phyloP scores from a whole-genome alignment of 2,888 invertebrate genomes.

The Rhaphigaster nebulosa region DNA sequence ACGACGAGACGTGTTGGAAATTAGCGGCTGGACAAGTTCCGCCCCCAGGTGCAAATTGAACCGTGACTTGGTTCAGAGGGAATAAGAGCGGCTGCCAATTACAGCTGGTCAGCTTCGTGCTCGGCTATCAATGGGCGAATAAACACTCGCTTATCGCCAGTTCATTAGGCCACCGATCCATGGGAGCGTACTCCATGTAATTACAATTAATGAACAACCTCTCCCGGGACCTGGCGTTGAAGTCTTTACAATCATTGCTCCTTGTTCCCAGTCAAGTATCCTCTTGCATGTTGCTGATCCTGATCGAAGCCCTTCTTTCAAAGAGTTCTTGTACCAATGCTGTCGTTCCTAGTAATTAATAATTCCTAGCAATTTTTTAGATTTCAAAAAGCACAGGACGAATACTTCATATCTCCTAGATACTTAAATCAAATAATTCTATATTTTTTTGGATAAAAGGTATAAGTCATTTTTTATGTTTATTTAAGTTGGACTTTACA shows the following conservation, averaged over 20 bases:
- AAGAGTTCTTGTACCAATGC: background rate
- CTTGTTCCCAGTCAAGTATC: background rate
- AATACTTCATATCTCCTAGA: too few relatives aligned
- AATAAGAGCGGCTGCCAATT: conserved; percentile 29
- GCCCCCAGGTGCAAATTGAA: background rate
- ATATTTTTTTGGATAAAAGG: too few relatives aligned
- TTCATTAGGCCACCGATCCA: conserved; percentile 22
- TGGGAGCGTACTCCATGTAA: background rate
- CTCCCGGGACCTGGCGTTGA: background rate
- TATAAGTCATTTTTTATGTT: too few relatives aligned
- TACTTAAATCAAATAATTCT: too few relatives aligned
- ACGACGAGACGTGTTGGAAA: background rate
- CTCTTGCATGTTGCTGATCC: background rate
- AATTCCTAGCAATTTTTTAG: background rate
- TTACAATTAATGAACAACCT: conserved; percentile 1
- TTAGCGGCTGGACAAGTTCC: background rate
- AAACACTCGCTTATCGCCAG: conserved; percentile 26
- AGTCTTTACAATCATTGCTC: conserved; percentile 30
- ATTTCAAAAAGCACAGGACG: too few relatives aligned
- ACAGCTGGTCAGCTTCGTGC: conserved; percentile 9
- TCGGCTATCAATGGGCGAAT: conserved; percentile 38
- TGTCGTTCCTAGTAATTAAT: background rate
- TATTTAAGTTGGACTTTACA: too few relatives aligned
- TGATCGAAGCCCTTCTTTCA: background rate
- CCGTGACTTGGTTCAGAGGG: background rate